A percentile compares a stretch with the other conserved stretches of the same genome.
phyloP scores from a whole-genome alignment of 2,797 vertebrate species.

The Pelochelys cantorii region DNA sequence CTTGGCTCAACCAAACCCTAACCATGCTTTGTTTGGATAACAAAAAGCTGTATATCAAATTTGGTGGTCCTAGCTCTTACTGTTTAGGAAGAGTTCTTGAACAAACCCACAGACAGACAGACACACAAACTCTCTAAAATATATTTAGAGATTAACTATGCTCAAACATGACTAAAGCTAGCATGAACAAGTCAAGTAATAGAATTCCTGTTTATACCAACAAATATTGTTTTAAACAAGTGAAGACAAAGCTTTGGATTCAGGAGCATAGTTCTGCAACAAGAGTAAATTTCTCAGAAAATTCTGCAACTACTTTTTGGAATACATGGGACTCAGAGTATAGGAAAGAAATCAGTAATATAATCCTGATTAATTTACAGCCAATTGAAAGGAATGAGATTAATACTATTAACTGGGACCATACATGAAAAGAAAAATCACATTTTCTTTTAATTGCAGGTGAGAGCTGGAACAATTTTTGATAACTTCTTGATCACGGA shows the following conservation, averaged over 20 bases:
- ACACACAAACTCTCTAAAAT: too few relatives aligned
- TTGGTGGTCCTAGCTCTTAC: too few relatives aligned
- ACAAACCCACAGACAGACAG: too few relatives aligned
- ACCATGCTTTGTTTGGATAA: too few relatives aligned
- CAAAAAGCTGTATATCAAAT: too few relatives aligned
- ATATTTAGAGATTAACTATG: not conserved
- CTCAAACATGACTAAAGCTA: not conserved
- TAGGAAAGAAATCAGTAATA: not conserved
- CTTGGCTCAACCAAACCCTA: too few relatives aligned
- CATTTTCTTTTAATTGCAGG: conserved; percentile 67
- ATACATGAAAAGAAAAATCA: not conserved
- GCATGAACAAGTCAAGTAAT: not conserved
- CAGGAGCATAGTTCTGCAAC: not conserved
- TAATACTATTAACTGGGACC: not conserved
- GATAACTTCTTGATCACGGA: conserved; percentile 90
- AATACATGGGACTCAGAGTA: not conserved
- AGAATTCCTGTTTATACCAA: not conserved
- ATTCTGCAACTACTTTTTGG: not conserved
- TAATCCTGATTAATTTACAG: not conserved
- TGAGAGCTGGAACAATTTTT: conserved; percentile 90
- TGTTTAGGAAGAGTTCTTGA: too few relatives aligned
- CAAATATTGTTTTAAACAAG: not conserved
- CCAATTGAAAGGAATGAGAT: not conserved
- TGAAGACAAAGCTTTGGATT: not conserved
- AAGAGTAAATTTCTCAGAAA: not conserved